Base-by-base conservation (phyloP, 2,888 invertebrate species). In the Tridacna crocea region DNA sequence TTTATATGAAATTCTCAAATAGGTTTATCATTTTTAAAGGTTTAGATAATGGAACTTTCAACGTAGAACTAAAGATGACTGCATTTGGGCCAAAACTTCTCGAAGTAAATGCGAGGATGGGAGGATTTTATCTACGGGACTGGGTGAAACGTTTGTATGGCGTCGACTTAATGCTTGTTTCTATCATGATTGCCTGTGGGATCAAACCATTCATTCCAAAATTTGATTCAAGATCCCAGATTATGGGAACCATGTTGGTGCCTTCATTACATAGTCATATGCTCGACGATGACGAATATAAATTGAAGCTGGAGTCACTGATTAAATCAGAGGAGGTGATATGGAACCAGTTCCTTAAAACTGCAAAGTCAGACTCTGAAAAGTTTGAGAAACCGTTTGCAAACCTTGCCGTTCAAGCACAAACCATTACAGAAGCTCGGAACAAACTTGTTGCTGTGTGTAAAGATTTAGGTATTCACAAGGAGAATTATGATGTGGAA, bases 31-130 rank as follows among this genome's bases (percentile, higher is more conserved):
- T 48, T 12, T 36, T 24, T 24, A n/a, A 22, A 85, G 89, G 89
- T 26, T 82, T 90, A 11, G 78, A 78, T 4, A 82, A 84, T 46
- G 91, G 91, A 0, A 87, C 87, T 0, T 90, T 89, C 63, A 89
- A 90, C 70, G 76, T 89, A 11, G 90, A 91, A 75, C 72, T 91
- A 76, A 89, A 82, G 55, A 88, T 89, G 90, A 89, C 89, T 4
- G 68, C 73, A 55, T 80, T 76, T 4, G 91, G 91, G 27, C 91
- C 91, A 46, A 91, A 89, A 72, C 78, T 91, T 27, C 74, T 90
- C 8, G 90, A 91, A 72, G 89, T 91, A 24, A 91, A 91, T 61
- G 88, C 88, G 3, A 77, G 91, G 68, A 90, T 90, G 89, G 89
- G 89, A 0, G 91, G 90, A 0, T 88, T 88, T 70, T 88, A 89